phyloP scores from a whole-genome alignment of 1,140 invertebrate genomes.

The Charaxes varanes region DNA sequence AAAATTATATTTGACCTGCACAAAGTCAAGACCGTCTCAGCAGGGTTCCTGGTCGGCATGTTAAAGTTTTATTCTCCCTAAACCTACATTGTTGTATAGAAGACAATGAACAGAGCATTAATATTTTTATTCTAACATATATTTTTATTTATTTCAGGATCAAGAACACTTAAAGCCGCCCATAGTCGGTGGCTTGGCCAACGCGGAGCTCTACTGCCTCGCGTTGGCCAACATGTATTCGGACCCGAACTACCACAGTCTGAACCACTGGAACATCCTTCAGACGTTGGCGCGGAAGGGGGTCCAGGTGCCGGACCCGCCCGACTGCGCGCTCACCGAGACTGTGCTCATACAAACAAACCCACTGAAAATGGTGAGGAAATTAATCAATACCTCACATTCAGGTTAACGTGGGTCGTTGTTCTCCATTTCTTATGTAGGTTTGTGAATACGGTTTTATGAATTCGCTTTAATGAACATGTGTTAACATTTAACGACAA shows the following conservation, averaged over 20 bases:
- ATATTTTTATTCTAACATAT: constrained; percentile 2
- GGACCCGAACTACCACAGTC: constrained; percentile 95
- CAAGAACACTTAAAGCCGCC: constrained; percentile 95
- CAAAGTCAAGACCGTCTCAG: too few species aligned
- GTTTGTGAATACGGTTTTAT: too few species aligned
- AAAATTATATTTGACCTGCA: too few species aligned
- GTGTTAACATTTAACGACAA: too few species aligned
- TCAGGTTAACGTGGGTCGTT: too few species aligned
- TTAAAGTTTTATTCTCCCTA: too few species aligned
- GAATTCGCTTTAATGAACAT: too few species aligned
- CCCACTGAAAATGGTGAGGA: constrained; percentile 92
- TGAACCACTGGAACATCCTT: constrained; percentile 95
- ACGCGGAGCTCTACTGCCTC: constrained; percentile 96
- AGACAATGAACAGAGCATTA: too few species aligned
- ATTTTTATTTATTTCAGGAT: constrained; percentile 77
- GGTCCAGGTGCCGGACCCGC: constrained; percentile 88
- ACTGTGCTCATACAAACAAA: constrained; percentile 96
- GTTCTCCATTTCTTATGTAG: too few species aligned
- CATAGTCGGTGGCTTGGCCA: constrained; percentile 92
- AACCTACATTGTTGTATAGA: too few species aligned
- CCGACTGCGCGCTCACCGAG: constrained; percentile 93
- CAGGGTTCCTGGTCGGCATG: too few species aligned
- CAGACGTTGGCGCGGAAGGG: constrained; percentile 94
- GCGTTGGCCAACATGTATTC: constrained; percentile 97
- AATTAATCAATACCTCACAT: too few species aligned